Percentiles rank a stretch among this genome's conserved stretches.
phyloP scores from a whole-genome alignment of 2,113 vertebrate genomes.

The Lucifuga dentata region DNA sequence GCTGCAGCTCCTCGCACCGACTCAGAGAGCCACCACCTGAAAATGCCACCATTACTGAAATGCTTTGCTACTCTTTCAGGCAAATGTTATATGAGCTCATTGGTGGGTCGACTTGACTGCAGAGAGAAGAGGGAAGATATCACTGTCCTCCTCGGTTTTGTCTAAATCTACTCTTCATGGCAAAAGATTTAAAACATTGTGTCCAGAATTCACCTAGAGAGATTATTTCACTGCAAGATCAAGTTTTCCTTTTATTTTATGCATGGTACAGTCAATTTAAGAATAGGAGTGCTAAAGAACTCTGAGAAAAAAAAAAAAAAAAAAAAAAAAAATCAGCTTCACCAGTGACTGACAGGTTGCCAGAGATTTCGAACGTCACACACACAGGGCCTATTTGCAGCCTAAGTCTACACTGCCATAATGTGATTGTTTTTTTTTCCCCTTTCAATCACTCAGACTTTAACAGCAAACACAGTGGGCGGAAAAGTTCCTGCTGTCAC shows the following conservation, averaged over 20 bases:
- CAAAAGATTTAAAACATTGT: conserved; percentile 27
- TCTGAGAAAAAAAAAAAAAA: neutral
- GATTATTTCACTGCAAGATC: conserved; percentile 36
- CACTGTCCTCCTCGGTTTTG: conserved; percentile 18
- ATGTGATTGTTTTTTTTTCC: conserved; percentile 70
- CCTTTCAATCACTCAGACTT: conserved; percentile 69
- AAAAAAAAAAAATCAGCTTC: conserved; percentile 31
- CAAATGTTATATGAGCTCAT: conserved; percentile 13
- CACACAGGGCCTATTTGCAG: conserved; percentile 39
- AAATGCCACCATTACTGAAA: conserved; percentile 31
- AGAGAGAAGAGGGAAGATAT: neutral
- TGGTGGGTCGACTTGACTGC: conserved; percentile 3
- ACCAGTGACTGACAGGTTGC: conserved; percentile 55
- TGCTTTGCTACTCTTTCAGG: neutral
- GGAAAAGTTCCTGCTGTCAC: conserved; percentile 79
- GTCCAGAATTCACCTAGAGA: neutral
- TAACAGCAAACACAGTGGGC: conserved; percentile 72
- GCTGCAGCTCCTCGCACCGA: conserved; percentile 59
- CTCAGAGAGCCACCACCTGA: conserved; percentile 43
- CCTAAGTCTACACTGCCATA: conserved; percentile 62
- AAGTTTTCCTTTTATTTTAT: conserved; percentile 8
- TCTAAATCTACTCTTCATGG: conserved; percentile 19
- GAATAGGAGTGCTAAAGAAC: conserved; percentile 3
- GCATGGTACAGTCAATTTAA: neutral
- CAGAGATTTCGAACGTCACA: conserved; percentile 42